Evolutionary conservation across 2,113 vertebrate genomes (phyloP), one percentile per base, ranked within the genome.

Genomic region (Conger conger): DNA sequence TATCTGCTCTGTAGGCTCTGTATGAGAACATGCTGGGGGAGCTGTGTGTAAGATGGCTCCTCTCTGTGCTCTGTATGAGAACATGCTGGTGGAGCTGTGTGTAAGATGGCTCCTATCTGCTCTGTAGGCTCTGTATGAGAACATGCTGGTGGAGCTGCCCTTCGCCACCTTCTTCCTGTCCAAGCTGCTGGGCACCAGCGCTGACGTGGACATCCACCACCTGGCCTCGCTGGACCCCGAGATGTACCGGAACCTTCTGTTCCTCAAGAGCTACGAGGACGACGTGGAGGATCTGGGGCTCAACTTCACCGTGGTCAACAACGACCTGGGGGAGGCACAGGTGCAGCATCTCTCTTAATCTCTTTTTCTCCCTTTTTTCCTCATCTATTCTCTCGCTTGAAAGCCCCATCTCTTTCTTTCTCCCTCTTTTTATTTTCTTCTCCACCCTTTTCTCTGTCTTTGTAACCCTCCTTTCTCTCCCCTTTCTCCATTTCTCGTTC

Each of bases 81-180:
- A 42, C 40, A 42, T 42, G 40, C 40, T 23, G 20, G 4, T n/a
- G 54, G 63, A 20, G 17, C 20, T 73, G 57, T 83, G 82, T 83
- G 82, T 83, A 37, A 9, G 23, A 0, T 23, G 57, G 54, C 54
- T 63, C 57, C 17, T 27, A 2, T 60, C 11, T 20, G 1, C 57
- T 63, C 20, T 42, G 35, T 35, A 99, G 98, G 98, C 98, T 37
- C 95, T 99, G 76, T 99, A 99, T 85, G 98, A 99, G 90, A 99
- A 99, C 89, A 99, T 99, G 98, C 90, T 99, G 88, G 98, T 99
- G 88, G 98, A 99, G 87, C 91, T 99, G 89, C 98, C 98, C 0
- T 99, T 99, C 40, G 98, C 98, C 18, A 97, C 98, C 87, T 99
- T 99, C 93, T 99, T 99, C 91, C 93, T 99, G n/a, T 99, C 98